Evolutionary conservation across 2,888 invertebrate species (phyloP).

Genomic region (Eilema caniola): DNA sequence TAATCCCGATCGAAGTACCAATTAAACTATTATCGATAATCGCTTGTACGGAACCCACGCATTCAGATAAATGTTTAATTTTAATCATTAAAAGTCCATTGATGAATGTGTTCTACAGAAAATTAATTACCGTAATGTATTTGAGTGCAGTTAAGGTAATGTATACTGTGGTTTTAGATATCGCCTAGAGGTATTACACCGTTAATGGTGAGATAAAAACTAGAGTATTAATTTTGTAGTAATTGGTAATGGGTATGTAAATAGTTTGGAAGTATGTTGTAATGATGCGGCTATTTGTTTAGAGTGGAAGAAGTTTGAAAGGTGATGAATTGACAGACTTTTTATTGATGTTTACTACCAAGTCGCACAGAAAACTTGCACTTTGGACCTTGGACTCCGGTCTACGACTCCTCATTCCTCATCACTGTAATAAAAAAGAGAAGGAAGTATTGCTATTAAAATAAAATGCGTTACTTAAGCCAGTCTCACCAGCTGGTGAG

Average conservation of each 20-base stretch:
- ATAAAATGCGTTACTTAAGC: too few species aligned
- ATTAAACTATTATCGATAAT: slow-evolving; percentile 24
- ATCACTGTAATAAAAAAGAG: too few species aligned
- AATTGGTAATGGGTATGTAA: slow-evolving; percentile 40
- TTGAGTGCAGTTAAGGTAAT: slow-evolving; percentile 45
- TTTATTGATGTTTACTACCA: too few species aligned
- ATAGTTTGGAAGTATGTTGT: slow-evolving; percentile 20
- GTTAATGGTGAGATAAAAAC: slow-evolving; percentile 36
- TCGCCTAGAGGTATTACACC: slow-evolving; percentile 19
- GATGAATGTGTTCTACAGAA: slow-evolving; percentile 38
- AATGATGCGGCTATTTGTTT: slow-evolving; percentile 12
- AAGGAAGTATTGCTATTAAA: too few species aligned
- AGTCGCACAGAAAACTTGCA: too few species aligned
- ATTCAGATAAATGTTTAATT: slow-evolving; percentile 20
- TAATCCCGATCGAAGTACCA: slow-evolving; percentile 9
- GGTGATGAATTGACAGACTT: too few species aligned
- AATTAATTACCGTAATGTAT: slow-evolving; percentile 52
- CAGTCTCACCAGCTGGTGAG: too few species aligned
- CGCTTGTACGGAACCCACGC: slow-evolving; percentile 40
- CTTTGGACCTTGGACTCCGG: too few species aligned
- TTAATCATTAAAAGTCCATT: slow-evolving; percentile 29
- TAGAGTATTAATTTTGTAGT: slow-evolving; percentile 33
- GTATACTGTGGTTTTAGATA: slow-evolving; percentile 29
- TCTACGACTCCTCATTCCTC: too few species aligned
- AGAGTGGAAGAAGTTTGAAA: too few species aligned